Percentiles rank a stretch among this genome's conserved stretches.
These are phyloP conservation scores for Athripsodes cinereus DNA, from an alignment of 2,888 invertebrate species.

Conservation along the genomic window DNA sequence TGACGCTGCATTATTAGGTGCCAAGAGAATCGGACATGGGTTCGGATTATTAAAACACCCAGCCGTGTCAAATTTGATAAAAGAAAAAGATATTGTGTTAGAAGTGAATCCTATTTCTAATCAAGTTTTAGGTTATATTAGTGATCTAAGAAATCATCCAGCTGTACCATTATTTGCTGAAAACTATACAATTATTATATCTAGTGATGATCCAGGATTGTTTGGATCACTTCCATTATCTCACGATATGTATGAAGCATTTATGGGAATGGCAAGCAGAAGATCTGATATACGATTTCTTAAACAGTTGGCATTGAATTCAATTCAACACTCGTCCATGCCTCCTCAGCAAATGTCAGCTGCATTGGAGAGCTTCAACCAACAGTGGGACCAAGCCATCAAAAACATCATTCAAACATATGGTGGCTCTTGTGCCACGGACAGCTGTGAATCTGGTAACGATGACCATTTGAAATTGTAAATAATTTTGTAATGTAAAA, in stretches of 20 bases:
- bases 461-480: too few species aligned
- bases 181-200: constrained; percentile 65
- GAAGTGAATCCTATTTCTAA: constrained; percentile 79
- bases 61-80: constrained; percentile 50
- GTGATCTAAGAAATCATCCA: constrained; percentile 73
- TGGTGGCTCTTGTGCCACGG: too few species aligned
- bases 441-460: too few species aligned
- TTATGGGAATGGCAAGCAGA: constrained; percentile 66
- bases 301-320: constrained; percentile 69
- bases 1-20: constrained; percentile 70
- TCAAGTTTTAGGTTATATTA: constrained; percentile 61
- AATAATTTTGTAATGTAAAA: too few species aligned
- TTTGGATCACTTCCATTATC: constrained; percentile 69
- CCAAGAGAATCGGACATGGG: constrained; percentile 68
- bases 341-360: background rate
- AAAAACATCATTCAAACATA: background rate
- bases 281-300: constrained; percentile 62
- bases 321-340: constrained; percentile 63
- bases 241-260: constrained; percentile 74
- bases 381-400: background rate
- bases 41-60: constrained; percentile 72
- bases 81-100: constrained; percentile 56
- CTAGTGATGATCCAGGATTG: constrained; percentile 73
- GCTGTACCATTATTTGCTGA: constrained; percentile 56
- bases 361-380: background rate